phyloP scores from a whole-genome alignment of 35 echinoderm and acorn worm genomes.

The Lytechinus variegatus region DNA sequence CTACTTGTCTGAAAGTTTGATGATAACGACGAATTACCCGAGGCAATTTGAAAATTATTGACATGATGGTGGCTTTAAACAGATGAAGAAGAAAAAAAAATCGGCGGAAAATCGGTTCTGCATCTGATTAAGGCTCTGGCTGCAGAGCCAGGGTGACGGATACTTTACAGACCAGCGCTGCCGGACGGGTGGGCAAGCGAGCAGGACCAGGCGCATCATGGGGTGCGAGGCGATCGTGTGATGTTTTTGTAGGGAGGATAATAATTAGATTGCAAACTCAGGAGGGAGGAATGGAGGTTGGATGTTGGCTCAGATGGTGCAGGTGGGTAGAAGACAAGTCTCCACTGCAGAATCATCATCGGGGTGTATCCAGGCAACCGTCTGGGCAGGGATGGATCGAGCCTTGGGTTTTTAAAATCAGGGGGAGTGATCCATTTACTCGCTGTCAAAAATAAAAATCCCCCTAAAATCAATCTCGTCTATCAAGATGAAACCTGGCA shows the following conservation, averaged over 20 bases:
- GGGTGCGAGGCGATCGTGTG: neutral
- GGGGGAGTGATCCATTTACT: no score
- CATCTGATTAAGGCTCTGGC: neutral
- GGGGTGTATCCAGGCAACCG: neutral
- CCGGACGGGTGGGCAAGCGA: neutral
- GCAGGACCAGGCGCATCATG: neutral
- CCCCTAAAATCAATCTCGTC: neutral
- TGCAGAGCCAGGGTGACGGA: neutral
- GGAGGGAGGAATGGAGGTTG: neutral
- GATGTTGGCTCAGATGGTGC: slow-evolving; percentile 36
- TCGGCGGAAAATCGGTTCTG: neutral
- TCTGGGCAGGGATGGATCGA: neutral
- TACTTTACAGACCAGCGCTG: neutral
- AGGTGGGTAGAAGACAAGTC: neutral
- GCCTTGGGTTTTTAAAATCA: no score
- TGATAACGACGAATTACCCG: neutral
- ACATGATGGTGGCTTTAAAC: neutral
- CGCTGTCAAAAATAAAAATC: neutral
- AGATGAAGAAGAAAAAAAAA: neutral
- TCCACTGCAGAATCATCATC: neutral
- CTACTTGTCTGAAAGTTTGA: neutral
- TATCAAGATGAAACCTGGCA: neutral
- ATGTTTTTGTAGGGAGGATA: slow-evolving; percentile 39
- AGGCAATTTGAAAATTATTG: neutral
- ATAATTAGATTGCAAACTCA: slow-evolving; percentile 30